Conservation (phyloP, 2,888 invertebrate species). For the Diarsia brunnea region DNA sequence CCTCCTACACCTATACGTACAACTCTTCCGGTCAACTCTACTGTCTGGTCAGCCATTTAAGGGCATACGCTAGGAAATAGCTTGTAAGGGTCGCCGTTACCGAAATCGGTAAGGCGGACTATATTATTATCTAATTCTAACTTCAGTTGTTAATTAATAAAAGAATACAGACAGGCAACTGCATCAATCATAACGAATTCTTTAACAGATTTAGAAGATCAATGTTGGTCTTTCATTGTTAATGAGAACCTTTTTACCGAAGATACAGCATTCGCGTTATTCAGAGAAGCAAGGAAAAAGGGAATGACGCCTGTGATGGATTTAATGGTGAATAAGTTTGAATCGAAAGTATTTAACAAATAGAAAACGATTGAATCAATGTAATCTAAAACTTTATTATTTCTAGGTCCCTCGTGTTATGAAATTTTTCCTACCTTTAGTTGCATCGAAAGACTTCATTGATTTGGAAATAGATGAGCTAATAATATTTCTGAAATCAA, state of each 20-base stretch:
- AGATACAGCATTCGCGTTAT: slow-evolving; percentile 94
- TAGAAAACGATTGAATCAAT: neutral
- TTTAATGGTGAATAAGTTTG: slow-evolving; percentile 88
- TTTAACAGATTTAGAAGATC: slow-evolving; percentile 92
- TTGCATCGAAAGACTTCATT: slow-evolving; percentile 94
- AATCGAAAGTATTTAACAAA: neutral
- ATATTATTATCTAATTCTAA: slow-evolving; percentile 54
- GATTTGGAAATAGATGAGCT: slow-evolving; percentile 92
- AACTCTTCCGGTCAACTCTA: too few relatives aligned
- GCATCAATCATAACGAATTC: neutral
- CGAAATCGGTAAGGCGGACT: too few relatives aligned
- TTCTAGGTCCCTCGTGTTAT: slow-evolving; percentile 92
- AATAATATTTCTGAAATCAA: slow-evolving; percentile 92
- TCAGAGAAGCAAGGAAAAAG: slow-evolving; percentile 90
- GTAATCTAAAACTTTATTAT: neutral
- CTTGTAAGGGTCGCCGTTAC: too few relatives aligned
- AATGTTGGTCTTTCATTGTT: slow-evolving; percentile 94
- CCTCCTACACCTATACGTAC: too few relatives aligned
- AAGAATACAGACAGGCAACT: neutral
- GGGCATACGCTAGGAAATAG: too few relatives aligned
- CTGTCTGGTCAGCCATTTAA: too few relatives aligned
- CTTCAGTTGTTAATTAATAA: neutral
- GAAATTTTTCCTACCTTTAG: slow-evolving; percentile 94
- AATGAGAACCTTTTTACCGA: slow-evolving; percentile 93
- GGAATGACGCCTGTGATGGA: slow-evolving; percentile 92